Base-by-base conservation (phyloP, 1,140 invertebrate genomes). In the Heliconius melpomene region DNA sequence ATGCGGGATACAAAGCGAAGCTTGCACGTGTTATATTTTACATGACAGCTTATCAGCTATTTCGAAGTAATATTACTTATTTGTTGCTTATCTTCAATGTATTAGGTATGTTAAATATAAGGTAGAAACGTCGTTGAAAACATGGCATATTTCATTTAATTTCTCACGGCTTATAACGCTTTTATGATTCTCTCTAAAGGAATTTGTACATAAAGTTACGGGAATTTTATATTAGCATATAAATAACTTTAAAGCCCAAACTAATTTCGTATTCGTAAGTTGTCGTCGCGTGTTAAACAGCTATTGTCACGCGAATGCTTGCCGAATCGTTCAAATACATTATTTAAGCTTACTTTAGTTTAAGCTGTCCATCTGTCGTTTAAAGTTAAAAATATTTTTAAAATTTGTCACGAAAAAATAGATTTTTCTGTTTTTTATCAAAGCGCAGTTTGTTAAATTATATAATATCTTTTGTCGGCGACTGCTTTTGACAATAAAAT, bases 221-320 rank as follows among this genome's bases (percentile, higher is more conserved):
- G 70, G 78, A 81, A 73, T 83, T 83, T 76, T 73, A 57, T 75
- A 86, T 89, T 89, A 82, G 78, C 85, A 87, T 88, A 86, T 84
- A 86, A 82, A 83, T 84, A 79, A 87, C 88, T 86, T 80, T 81
- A 46, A 77, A 84, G 82, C 81, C 79, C 77, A 81, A 81, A 80
- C 84, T 88, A 83, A 89, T 90, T 88, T 88, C 50, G 32, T 74
- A 91, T 90, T 90, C 88, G 83, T 79, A 79, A 85, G 82, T 72
- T 74, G 86, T 74, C 86, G 84, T 90, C 74, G 88, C 87, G 84
- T 89, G 89, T 82, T 73, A 32, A 72, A 75, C 40, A 36, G 54
- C 80, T 50, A 79, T 86, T 77, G 87, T 83, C 90, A 88, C 87
- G 88, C 89, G 81, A 87, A 86, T 86, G 80, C 78, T 85, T 80